Conservation (phyloP, 2,113 vertebrate genomes). For the Forbesichthys agassizii region DNA sequence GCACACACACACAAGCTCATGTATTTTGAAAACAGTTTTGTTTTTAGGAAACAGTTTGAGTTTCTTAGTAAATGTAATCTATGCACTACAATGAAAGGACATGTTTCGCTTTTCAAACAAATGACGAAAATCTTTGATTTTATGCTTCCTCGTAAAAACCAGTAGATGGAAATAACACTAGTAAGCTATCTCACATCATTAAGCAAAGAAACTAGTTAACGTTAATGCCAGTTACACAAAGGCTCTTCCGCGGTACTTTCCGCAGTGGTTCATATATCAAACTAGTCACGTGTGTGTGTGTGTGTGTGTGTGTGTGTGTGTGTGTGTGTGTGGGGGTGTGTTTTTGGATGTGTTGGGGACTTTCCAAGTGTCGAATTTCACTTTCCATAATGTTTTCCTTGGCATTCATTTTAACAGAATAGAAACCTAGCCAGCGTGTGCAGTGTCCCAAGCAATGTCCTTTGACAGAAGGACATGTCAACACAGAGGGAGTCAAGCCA, state of each 20-base stretch:
- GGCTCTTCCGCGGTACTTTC: conserved; percentile 57
- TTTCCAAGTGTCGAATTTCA: conserved; percentile 66
- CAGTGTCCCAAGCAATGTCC: too few relatives aligned
- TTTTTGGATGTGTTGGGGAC: conserved; percentile 42
- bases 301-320: background rate
- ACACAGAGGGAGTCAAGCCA: too few relatives aligned
- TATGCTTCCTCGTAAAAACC: background rate
- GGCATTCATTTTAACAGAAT: background rate
- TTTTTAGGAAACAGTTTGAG: too few relatives aligned
- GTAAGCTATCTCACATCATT: too few relatives aligned
- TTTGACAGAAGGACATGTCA: too few relatives aligned
- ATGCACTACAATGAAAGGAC: too few relatives aligned
- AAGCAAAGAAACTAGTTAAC: background rate
- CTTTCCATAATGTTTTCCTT: conserved; percentile 44
- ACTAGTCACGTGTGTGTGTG: background rate
- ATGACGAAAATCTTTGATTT: background rate
- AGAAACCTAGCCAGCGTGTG: background rate
- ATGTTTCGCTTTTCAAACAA: background rate
- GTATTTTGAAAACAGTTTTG: too few relatives aligned
- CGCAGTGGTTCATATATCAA: conserved; percentile 28
- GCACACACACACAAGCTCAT: too few relatives aligned
- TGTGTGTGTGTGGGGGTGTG: background rate
- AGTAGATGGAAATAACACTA: background rate
- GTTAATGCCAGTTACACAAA: background rate
- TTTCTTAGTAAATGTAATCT: too few relatives aligned